Percentiles rank a stretch among this genome's conserved stretches.
Conservation (phyloP, 2,797 vertebrate species). For the Notoglanidium macrostoma region DNA sequence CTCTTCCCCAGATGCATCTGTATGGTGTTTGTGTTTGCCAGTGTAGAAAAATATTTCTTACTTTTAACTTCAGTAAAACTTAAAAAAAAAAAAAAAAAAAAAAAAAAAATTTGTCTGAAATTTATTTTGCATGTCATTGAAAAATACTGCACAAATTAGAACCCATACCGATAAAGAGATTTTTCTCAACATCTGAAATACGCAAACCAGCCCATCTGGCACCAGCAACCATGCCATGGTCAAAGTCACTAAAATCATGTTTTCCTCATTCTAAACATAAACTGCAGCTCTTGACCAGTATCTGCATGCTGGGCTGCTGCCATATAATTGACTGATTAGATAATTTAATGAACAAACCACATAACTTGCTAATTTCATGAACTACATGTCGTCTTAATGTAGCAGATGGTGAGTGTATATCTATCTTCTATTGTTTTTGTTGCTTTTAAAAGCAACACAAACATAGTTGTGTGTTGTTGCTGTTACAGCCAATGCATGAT, state of each 20-base stretch:
- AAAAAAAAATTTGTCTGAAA: too few species aligned
- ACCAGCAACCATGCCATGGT: neutral
- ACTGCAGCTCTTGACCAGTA: neutral
- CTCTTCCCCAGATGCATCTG: too few species aligned
- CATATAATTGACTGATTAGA: neutral
- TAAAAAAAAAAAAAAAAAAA: too few species aligned
- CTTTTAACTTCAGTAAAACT: too few species aligned
- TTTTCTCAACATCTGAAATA: neutral
- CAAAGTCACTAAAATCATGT: neutral
- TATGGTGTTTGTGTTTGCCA: too few species aligned
- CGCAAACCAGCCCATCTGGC: neutral
- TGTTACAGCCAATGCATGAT: slow-evolving; percentile 94
- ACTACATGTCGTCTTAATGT: neutral
- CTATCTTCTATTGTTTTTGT: neutral
- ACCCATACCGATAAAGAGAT: too few species aligned
- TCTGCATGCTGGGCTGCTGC: neutral
- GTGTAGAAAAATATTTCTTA: too few species aligned
- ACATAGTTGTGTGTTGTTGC: neutral
- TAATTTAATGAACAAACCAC: neutral
- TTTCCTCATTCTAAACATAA: neutral
- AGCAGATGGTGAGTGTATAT: neutral
- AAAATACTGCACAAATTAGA: too few species aligned
- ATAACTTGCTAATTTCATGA: too few species aligned
- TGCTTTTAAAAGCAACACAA: neutral
- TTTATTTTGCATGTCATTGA: too few species aligned